phyloP scores from a whole-genome alignment of 2,797 vertebrate genomes.

The Tadarida brasiliensis region DNA sequence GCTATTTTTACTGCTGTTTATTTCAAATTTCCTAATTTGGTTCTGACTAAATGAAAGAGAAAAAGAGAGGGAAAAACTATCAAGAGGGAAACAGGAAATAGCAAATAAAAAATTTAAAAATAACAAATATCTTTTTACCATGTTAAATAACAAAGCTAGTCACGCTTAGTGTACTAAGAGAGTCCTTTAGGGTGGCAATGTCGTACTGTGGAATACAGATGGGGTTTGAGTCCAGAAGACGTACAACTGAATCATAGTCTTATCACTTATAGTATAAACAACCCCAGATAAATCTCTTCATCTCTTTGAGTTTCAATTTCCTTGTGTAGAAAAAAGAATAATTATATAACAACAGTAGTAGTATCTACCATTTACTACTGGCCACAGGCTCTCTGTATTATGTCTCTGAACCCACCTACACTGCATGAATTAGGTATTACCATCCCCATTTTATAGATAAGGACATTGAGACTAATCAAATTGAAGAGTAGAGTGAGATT shows the following conservation, averaged over 20 bases:
- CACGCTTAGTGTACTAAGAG: background rate
- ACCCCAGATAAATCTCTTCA: background rate
- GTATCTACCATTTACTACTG: background rate
- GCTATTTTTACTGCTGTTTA: background rate
- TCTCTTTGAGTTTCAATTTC: background rate
- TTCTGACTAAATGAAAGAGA: slow-evolving; percentile 10
- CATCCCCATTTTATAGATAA: background rate
- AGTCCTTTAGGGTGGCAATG: background rate
- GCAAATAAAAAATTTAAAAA: background rate
- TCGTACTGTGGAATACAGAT: too few species aligned
- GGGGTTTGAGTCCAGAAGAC: background rate
- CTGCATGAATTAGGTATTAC: background rate
- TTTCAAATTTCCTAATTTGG: slow-evolving; percentile 13
- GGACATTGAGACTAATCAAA: background rate
- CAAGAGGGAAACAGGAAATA: slow-evolving; percentile 13
- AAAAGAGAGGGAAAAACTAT: background rate
- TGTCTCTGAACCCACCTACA: background rate
- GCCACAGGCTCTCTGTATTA: background rate
- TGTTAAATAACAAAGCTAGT: background rate
- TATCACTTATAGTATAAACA: background rate
- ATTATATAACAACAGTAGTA: background rate
- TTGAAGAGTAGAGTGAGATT: slow-evolving; percentile 26
- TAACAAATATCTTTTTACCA: background rate
- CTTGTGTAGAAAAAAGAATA: background rate
- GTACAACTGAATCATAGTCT: background rate